Evolutionary conservation across 2,888 invertebrate species (phyloP).

Genomic region (Rhopalosiphum nymphaeae): DNA sequence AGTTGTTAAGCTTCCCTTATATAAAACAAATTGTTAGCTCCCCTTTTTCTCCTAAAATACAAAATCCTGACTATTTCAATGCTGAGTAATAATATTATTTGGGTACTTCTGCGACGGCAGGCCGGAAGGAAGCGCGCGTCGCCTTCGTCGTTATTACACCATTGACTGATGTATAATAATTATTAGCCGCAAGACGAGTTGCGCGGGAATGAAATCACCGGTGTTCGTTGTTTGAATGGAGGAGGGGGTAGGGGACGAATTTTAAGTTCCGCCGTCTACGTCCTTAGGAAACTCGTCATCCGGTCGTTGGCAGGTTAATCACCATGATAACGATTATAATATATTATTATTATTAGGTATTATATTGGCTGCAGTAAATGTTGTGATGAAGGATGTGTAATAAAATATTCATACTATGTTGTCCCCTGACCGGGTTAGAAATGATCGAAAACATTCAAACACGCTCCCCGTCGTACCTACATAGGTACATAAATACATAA

Average conservation of each 20-base stretch:
- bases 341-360: background rate
- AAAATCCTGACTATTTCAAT: background rate
- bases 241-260: background rate
- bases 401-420: background rate
- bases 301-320: constrained; percentile 8
- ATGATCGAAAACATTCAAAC: background rate
- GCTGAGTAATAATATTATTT: background rate
- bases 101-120: background rate
- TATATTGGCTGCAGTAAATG: background rate
- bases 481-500: background rate
- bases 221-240: background rate
- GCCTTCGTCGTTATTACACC: background rate
- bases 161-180: background rate
- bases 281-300: background rate
- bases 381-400: background rate
- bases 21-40: background rate
- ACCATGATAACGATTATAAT: background rate
- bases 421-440: background rate
- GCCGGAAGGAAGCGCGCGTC: background rate
- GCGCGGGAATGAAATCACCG: background rate
- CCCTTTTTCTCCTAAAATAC: background rate
- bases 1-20: background rate
- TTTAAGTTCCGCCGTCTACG: background rate
- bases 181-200: background rate
- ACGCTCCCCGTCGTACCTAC: background rate